phyloP scores from a whole-genome alignment of 2,113 vertebrate species.

The Pionites leucogaster region DNA sequence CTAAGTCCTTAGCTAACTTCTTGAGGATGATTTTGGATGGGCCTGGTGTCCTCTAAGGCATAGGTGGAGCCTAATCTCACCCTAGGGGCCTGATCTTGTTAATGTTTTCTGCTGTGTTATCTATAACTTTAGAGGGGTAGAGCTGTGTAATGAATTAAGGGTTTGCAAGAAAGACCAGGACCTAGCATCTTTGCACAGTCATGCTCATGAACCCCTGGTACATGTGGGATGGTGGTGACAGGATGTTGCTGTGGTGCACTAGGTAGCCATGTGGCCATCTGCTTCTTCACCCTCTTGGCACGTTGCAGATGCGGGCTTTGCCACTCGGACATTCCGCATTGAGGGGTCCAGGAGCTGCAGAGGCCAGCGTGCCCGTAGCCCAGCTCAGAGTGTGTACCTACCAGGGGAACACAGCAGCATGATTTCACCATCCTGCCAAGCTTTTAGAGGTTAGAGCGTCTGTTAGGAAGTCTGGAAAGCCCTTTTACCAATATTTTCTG shows the following conservation, averaged over 20 bases:
- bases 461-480: background rate
- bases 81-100: background rate
- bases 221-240: fast-evolving
- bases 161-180: background rate
- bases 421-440: background rate
- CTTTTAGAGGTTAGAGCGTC: background rate
- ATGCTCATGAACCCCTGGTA: background rate
- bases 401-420: background rate
- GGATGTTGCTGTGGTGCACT: background rate
- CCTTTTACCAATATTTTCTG: background rate
- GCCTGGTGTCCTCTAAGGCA: background rate
- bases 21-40: background rate
- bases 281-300: background rate
- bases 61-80: background rate
- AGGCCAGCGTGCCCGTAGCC: background rate
- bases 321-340: fast-evolving
- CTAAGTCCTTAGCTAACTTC: background rate
- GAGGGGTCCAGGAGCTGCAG: background rate
- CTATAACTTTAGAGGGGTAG: background rate
- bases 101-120: background rate
- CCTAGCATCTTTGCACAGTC: background rate
- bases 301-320: fast-evolving
- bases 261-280: fast-evolving
- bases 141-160: background rate
- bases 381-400: fast-evolving